Base-by-base conservation (phyloP, 53 echinoderm and acorn worm genomes). In the Apostichopus leukothele region DNA sequence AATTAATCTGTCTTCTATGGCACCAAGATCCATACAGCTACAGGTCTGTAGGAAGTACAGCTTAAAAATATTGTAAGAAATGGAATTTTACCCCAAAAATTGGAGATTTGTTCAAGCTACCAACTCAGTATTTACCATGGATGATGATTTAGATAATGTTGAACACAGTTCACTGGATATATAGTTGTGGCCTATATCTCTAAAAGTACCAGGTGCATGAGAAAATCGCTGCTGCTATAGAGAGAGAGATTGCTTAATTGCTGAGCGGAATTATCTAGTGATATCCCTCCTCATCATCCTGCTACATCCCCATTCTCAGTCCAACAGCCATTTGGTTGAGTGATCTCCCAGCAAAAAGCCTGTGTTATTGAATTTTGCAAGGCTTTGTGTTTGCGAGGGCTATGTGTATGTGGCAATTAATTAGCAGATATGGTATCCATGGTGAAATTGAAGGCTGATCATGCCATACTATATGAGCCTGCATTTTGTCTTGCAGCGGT, bases 401-500 rank as follows among this genome's bases (percentile, higher is more conserved):
- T 54, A 81, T 22, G 52, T 81, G 52, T 54, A 59, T 81, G 81
- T 10, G 20, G 60, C 59, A 81, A 81, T 81, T 81, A 81, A 81
- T 81, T 81, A 81, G 52, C 59, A 22, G 55, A 59, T 54, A 71
- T 19, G 54, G 81, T 81, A 81, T 81, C 81, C 81, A 81, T 81
- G 81, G 81, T 22, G 55, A 81, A 53, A 59, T 81, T 55, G 55
- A 55, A 81, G 81, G 12, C 59, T 6, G 55, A 7, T 16, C 16
- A 12, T 59, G 20, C 22, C 39, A 39, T 39, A 39, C 39, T 39
- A 39, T 39, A 9, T 18, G 60, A 22, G 21, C 81, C 81, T 81
- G 81, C 55, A 54, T 54, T 54, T 22, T 57, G 60, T 81, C 18
- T 81, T 55, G 81, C 9, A 71, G 71, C 18, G 71, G 71, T 19